Evolutionary conservation across 2,113 vertebrate genomes (phyloP), one percentile per base, ranked within the genome.

Genomic region (Chaenogobius annularis): DNA sequence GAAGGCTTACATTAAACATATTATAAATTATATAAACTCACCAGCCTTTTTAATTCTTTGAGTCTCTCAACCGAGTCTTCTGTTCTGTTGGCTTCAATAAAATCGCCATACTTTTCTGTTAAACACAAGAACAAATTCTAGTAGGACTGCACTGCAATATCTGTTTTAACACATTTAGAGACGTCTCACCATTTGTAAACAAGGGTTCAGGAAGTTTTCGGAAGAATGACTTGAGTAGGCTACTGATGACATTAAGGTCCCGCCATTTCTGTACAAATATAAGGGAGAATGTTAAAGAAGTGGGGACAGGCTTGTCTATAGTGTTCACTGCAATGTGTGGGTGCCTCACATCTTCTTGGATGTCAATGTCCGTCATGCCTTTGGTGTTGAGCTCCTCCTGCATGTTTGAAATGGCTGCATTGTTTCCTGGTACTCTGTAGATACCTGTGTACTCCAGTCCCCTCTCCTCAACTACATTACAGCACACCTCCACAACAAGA

Each of bases 201-300:
- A 99, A 95, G 23, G 98, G 97, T 19, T 99, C 98, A 62, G 98
- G 98, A 68, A 99, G 96, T 85, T 99, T 99, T 80, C 98, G 91
- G 91, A 99, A 99, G 91, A 99, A 99, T 23, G 96, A 98, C 83
- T 99, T 99, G 61, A 99, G 92, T 85, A 99, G 94, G 92, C 98
- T 99, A 88, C 98, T 98, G 82, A 99, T 99, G 79, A 99, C 97
- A 47, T 98, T 99, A 78, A 99, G 91, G 89, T 99, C 98, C 89
- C 95, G 93, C 98, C 98, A 99, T 97, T 99, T 99, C 98, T 99
- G 91, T 40, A 54, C 35, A 80, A 52, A 40, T 37, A 66, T 7
- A 64, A 67, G 4, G 56, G 26, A 52, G 22, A 0, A 14, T 78
- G 20, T 46, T 0, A 13, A 72, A 22, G 55, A 73, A 44, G 48